A percentile compares a stretch with the other conserved stretches of the same genome.
These are phyloP conservation scores for Carassius auratus DNA, from an alignment of 2,113 vertebrate genomes.

Conservation along the genomic window DNA sequence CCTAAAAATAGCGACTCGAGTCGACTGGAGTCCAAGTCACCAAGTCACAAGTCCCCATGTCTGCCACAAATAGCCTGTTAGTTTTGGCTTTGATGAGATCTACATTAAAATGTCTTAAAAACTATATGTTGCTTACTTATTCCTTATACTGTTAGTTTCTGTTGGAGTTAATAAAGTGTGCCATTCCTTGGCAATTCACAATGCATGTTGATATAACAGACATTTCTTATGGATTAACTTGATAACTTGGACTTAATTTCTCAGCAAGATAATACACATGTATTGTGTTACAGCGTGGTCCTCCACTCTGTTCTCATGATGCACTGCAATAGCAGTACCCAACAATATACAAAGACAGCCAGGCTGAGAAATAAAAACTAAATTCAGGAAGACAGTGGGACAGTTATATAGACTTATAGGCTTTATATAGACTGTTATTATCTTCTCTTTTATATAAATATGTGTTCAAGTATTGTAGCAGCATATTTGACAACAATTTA, in stretches of 20 bases:
- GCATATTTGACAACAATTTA: too few species aligned
- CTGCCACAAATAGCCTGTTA: neutral
- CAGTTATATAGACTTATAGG: too few species aligned
- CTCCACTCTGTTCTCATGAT: conserved; percentile 15
- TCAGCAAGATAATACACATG: neutral
- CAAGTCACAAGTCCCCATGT: too few species aligned
- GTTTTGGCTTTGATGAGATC: neutral
- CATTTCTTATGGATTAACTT: neutral
- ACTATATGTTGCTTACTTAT: neutral
- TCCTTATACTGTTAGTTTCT: neutral
- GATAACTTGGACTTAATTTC: neutral
- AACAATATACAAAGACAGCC: neutral
- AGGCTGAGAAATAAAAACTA: neutral
- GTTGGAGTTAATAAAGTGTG: neutral
- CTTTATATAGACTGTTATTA: too few species aligned
- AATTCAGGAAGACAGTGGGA: neutral
- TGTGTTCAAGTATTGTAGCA: too few species aligned
- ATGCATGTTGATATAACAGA: neutral
- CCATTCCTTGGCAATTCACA: neutral
- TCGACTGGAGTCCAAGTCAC: too few species aligned
- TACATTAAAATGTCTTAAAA: neutral
- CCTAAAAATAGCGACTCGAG: too few species aligned
- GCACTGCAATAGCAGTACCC: conserved; percentile 9
- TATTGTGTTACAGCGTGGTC: neutral
- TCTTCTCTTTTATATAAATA: too few species aligned